Conservation (phyloP, 2,113 vertebrate species). For the Drymodes brunneopygia region DNA sequence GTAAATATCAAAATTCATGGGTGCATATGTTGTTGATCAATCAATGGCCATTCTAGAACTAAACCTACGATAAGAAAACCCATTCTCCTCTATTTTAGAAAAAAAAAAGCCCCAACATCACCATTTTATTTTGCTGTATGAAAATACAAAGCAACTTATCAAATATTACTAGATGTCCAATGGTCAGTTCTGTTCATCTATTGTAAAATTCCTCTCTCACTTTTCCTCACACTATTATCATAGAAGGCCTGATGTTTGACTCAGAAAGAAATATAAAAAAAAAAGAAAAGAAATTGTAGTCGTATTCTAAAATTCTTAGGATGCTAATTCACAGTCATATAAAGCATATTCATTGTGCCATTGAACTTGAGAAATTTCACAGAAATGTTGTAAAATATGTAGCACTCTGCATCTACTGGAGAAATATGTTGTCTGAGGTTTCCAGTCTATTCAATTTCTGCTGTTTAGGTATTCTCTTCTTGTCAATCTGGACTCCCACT, state of each 20-base stretch:
- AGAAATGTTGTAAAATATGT: not conserved
- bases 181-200: not conserved
- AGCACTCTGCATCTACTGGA: not conserved
- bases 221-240: not conserved
- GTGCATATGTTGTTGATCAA: rapidly evolving
- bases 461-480: not conserved
- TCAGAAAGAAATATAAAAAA: not conserved
- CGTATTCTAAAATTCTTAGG: not conserved
- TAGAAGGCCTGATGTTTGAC: not conserved
- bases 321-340: not conserved
- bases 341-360: not conserved
- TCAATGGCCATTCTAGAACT: not conserved
- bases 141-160: not conserved
- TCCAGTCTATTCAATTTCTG: not conserved
- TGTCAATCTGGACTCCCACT: not conserved
- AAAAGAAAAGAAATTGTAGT: not conserved
- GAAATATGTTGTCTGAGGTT: not conserved
- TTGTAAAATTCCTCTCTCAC: not conserved
- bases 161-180: not conserved
- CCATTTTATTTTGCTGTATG: not conserved
- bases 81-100: rapidly evolving
- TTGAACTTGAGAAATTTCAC: not conserved
- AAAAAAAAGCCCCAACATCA: not conserved
- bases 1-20: not conserved
- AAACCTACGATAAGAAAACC: rapidly evolving